Conservation (phyloP, 2,113 vertebrate species). For the Sisor rabdophorus region DNA sequence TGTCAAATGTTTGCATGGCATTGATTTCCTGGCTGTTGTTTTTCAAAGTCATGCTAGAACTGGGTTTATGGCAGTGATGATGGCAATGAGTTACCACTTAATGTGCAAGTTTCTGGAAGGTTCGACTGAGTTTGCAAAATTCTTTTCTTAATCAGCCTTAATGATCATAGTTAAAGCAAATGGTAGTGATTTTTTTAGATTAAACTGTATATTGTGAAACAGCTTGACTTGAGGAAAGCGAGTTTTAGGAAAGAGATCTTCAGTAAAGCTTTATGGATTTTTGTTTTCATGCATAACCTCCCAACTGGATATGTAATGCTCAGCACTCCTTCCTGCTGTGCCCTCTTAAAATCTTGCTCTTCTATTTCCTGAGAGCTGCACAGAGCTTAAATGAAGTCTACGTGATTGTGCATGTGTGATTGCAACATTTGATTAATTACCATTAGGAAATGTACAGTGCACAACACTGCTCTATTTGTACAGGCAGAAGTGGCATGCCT, state of each 20-base stretch:
- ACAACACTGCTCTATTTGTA: conserved; percentile 26
- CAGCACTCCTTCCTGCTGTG: conserved; percentile 45
- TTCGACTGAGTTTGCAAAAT: neutral
- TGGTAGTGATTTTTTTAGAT: neutral
- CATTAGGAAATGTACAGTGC: conserved; percentile 31
- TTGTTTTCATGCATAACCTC: conserved; percentile 18
- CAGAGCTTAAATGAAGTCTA: conserved; percentile 29
- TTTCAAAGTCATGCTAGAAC: conserved; percentile 15
- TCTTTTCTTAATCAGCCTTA: neutral
- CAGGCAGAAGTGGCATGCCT: conserved; percentile 37
- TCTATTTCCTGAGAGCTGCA: conserved; percentile 17
- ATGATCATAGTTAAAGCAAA: neutral
- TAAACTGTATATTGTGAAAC: neutral
- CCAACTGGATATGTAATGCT: conserved; percentile 21
- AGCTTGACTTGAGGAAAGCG: conserved; percentile 21
- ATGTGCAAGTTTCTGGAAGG: neutral
- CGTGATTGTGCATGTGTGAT: conserved; percentile 12
- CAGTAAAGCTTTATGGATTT: conserved; percentile 31
- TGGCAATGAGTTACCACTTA: conserved; percentile 24
- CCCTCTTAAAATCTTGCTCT: conserved; percentile 23
- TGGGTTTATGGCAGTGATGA: neutral
- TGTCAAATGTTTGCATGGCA: neutral
- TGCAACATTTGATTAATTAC: conserved; percentile 35
- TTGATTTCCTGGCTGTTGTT: conserved; percentile 21
- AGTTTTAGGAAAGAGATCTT: too few species aligned